These are phyloP conservation scores for Fragum fragum DNA, from an alignment of 2,888 invertebrate species.

Conservation along the genomic window DNA sequence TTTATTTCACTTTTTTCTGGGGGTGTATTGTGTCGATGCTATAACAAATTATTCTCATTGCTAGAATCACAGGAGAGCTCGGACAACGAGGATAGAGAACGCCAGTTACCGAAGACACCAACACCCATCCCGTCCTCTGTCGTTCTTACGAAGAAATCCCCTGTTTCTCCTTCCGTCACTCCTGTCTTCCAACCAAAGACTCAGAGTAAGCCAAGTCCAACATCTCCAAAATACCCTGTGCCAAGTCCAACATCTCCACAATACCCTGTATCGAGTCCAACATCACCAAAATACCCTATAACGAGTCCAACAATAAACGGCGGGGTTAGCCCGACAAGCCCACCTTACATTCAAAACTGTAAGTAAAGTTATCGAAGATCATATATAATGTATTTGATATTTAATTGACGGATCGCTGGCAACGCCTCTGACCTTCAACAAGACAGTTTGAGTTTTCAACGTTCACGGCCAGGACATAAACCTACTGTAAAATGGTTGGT, in stretches of 20 bases:
- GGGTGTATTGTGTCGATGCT: too few species aligned
- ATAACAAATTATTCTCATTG: not conserved
- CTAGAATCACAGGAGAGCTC: slow-evolving; percentile 52
- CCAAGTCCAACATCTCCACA: not conserved
- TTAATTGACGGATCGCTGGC: too few species aligned
- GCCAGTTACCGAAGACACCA: slow-evolving; percentile 52
- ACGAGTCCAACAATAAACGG: slow-evolving; percentile 17
- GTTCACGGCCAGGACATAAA: too few species aligned
- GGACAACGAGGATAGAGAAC: slow-evolving; percentile 36
- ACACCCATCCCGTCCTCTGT: slow-evolving; percentile 1
- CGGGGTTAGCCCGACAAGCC: slow-evolving; percentile 16
- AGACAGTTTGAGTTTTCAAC: too few species aligned
- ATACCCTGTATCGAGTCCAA: not conserved
- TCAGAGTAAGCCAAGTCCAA: slow-evolving; percentile 2
- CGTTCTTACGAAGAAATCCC: slow-evolving; percentile 41
- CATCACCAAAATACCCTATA: not conserved
- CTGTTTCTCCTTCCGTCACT: slow-evolving; percentile 45
- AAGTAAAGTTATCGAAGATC: too few species aligned
- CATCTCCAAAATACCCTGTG: slow-evolving; percentile 8
- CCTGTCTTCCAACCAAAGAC: slow-evolving; percentile 30
- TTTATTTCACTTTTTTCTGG: too few species aligned
- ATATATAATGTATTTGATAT: too few species aligned
- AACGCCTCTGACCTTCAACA: too few species aligned
- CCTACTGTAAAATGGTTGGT: too few species aligned
- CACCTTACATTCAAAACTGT: slow-evolving; percentile 49